Base-by-base conservation (phyloP, 1,140 invertebrate genomes). In the Aleiodes sp. region DNA sequence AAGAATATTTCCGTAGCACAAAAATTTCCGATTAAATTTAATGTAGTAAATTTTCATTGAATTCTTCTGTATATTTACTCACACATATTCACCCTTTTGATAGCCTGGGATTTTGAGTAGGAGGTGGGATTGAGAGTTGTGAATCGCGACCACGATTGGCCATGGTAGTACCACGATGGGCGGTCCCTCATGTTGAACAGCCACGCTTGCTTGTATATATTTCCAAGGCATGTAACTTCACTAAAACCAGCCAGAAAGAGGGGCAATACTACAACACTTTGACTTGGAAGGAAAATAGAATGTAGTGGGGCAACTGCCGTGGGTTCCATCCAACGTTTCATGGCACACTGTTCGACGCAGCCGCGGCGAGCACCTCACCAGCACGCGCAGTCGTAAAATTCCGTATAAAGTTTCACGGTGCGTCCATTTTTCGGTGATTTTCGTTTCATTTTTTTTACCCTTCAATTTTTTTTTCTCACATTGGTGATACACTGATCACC, bases 311-410 rank as follows among this genome's bases (percentile, higher is more conserved):
- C 19, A 31, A 62, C 63, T 65, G 63, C 41, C 59, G 59, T 70
- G 66, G 72, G 71, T 66, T 69, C 68, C 37, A 68, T 35, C 68
- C 39, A 65, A 70, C 70, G 37, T 69, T 19, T 61, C 73, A 31
- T 63, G 71, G 41, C 61, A 86, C 79, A 86, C 80, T 79, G 80
- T 78, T 84, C 83, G 80, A 82, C 80, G 82, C 82, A 84, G 80
- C 76, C 82, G 83, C 81, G 78, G 69, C 78, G 83, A 81, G 78
- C 80, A 79, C 77, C 76, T 79, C 78, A 73, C 26, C 10, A 59
- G 2, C 37, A 62, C 61, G 68, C 68, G 68, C 68, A 65, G 61
- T 43, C 61, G 61, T 59, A 28, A 60, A 61, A 39, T 68, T 68
- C 43, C 28, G n/a, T 59, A 52, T 52, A 16, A 59, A 29, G 28